Base-by-base conservation (phyloP, 2,888 invertebrate genomes). In the Rhogogaster chlorosoma region DNA sequence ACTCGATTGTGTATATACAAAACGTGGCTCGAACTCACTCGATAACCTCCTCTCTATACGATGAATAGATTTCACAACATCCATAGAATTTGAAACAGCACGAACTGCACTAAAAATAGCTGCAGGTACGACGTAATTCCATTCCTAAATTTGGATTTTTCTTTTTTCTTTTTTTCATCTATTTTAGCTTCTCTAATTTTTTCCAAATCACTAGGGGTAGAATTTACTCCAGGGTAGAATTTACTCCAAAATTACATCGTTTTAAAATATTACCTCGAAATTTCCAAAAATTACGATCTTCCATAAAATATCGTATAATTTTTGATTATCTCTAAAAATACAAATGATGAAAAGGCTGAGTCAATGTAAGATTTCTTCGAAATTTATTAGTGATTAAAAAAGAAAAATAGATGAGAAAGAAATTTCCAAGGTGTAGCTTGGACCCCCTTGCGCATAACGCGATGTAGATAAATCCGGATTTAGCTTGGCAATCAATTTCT, bases 1-100 rank as follows among this genome's bases (percentile, higher is more conserved):
- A 83, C 83, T 67, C 83, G 67, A 83, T 83, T 67, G n/a, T 57
- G 80, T 38, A 80, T 38, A 80, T 70, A 70, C 29, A 49, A 67
- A 83, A 83, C 83, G 38, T 64, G 45, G n/a, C 32, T 64, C 29
- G 36, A 82, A 61, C 38, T 82, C 82, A 67, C 64, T 83, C 64
- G 83, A 67, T 83, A 45, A 64, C 29, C 67, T 32, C n/a, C 32
- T 61, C 18, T 36, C 38, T 67, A 38, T 78, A 64, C 67, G 49
- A 29, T 67, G 83, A 67, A 67, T 67, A 83, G 67, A 83, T 83
- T 67, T 45, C 45, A 45, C 42, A 22, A n/a, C 80, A 61, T 61
- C 57, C 15, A 61, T 61, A 61, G 36, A 80, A 61, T 80, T 80
- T 38, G 80, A 80, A 80, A 80, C 80, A 80, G 80, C 57, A n/a